These are phyloP conservation scores for Arrhopalites spinosus DNA, from an alignment of 2,888 invertebrate genomes.

Conservation along the genomic window DNA sequence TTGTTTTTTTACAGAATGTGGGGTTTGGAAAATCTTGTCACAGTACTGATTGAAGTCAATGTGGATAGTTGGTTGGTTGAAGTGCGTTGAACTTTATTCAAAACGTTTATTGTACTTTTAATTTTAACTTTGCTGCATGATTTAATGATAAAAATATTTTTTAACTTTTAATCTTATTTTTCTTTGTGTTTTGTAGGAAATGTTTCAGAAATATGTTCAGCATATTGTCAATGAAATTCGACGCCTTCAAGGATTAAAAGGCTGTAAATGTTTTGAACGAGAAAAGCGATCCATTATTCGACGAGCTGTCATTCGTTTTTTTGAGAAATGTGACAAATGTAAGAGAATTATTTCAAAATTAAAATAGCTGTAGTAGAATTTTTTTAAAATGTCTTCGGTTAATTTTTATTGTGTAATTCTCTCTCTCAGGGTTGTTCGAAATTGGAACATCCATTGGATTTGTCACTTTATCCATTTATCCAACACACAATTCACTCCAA, in stretches of 20 bases:
- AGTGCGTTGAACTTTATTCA: too few relatives aligned
- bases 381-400: neutral
- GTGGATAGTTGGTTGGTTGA: constrained; percentile 36
- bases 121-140: too few relatives aligned
- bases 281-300: constrained; percentile 13
- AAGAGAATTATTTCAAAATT: constrained; percentile 7
- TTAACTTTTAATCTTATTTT: too few relatives aligned
- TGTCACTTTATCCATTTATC: constrained; percentile 41
- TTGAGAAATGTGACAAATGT: constrained; percentile 33
- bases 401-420: neutral
- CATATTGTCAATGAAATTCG: constrained; percentile 32
- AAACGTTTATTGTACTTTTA: too few relatives aligned
- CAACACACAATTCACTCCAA: constrained; percentile 38
- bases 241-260: constrained; percentile 10
- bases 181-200: too few relatives aligned
- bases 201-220: constrained; percentile 35
- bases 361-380: too few relatives aligned
- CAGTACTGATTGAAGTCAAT: constrained; percentile 29
- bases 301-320: constrained; percentile 20
- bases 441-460: constrained; percentile 48
- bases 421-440: constrained; percentile 45
- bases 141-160: too few relatives aligned
- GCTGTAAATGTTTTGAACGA: constrained; percentile 26
- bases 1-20: constrained; percentile 28
- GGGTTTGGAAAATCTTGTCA: constrained; percentile 34